Percentiles rank a stretch among this genome's conserved stretches.
Conservation (phyloP, 92 coral and sea anemone species). For the Nematostella vectensis region DNA sequence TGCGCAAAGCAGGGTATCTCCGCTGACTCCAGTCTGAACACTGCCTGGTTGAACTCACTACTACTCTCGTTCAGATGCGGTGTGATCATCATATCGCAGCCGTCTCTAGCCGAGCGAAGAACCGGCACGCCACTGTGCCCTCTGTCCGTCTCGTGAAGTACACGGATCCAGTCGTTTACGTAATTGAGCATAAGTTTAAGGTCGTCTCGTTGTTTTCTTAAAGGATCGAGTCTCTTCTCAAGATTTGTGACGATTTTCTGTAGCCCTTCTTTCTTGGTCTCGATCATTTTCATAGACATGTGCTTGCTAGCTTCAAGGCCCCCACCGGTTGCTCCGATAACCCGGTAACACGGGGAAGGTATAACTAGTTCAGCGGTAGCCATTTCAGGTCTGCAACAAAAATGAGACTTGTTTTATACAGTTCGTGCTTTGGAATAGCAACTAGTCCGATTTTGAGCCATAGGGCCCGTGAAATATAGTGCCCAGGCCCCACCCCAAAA, state of each 20-base stretch:
- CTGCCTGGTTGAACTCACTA: conserved; percentile 67
- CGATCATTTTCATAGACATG: conserved; percentile 70
- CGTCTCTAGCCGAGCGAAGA: conserved; percentile 75
- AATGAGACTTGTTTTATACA: background rate
- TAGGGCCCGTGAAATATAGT: no score
- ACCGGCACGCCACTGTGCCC: conserved; percentile 80
- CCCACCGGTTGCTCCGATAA: conserved; percentile 37
- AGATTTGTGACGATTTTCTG: conserved; percentile 54
- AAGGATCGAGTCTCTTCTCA: conserved; percentile 63
- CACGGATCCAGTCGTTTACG: conserved; percentile 64
- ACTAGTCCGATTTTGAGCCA: no score
- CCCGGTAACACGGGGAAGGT: conserved; percentile 38
- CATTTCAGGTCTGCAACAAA: conserved; percentile 18
- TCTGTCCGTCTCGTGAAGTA: conserved; percentile 61
- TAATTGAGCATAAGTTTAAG: conserved; percentile 46
- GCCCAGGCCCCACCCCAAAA: no score
- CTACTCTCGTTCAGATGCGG: conserved; percentile 60
- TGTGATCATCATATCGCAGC: conserved; percentile 57
- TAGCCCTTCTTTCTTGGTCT: conserved; percentile 40
- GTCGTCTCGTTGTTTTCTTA: conserved; percentile 62
- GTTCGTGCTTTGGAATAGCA: background rate
- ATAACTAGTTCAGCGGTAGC: conserved; percentile 41
- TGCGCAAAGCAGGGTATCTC: conserved; percentile 72
- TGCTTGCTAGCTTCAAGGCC: conserved; percentile 75
- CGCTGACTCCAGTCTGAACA: conserved; percentile 56